Percentiles rank a stretch among this genome's conserved stretches.
phyloP scores from a whole-genome alignment of 2,797 vertebrate genomes.

The Hozukius guyotensis region DNA sequence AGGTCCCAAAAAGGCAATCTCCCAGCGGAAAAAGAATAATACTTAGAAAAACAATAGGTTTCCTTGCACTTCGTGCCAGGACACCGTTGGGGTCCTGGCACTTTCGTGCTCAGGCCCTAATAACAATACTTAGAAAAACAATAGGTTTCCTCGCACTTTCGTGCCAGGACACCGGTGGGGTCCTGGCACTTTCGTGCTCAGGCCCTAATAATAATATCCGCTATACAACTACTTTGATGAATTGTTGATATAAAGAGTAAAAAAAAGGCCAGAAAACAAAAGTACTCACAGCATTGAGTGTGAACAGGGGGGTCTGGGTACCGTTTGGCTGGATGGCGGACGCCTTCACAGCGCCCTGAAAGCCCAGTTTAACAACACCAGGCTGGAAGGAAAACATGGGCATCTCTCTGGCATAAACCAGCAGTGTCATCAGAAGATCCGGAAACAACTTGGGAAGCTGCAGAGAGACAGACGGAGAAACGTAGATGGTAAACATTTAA shows the following conservation, averaged over 20 bases:
- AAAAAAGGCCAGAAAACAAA: not conserved
- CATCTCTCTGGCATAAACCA: slow-evolving; percentile 64
- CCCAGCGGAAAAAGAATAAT: too few species aligned
- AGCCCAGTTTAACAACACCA: not conserved
- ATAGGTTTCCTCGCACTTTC: too few species aligned
- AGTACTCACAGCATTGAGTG: slow-evolving; percentile 75
- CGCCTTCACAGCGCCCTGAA: slow-evolving; percentile 52
- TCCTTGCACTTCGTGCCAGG: too few species aligned
- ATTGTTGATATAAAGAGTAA: not conserved
- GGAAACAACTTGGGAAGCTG: slow-evolving; percentile 83
- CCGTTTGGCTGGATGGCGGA: slow-evolving; percentile 70
- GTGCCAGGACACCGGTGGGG: too few species aligned
- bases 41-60: too few species aligned
- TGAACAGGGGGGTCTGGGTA: slow-evolving; percentile 72
- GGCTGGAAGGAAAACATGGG: slow-evolving; percentile 72
- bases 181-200: too few species aligned
- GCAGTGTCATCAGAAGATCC: slow-evolving; percentile 73
- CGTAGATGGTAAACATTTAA: not conserved
- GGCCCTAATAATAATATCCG: not conserved
- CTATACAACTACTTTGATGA: not conserved
- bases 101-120: too few species aligned
- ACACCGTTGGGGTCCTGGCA: too few species aligned
- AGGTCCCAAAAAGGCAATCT: too few species aligned
- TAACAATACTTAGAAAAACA: too few species aligned
- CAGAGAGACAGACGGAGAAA: not conserved